These are phyloP conservation scores for Pteropus alecto DNA, from an alignment of 2,113 vertebrate genomes.

Conservation along the genomic window DNA sequence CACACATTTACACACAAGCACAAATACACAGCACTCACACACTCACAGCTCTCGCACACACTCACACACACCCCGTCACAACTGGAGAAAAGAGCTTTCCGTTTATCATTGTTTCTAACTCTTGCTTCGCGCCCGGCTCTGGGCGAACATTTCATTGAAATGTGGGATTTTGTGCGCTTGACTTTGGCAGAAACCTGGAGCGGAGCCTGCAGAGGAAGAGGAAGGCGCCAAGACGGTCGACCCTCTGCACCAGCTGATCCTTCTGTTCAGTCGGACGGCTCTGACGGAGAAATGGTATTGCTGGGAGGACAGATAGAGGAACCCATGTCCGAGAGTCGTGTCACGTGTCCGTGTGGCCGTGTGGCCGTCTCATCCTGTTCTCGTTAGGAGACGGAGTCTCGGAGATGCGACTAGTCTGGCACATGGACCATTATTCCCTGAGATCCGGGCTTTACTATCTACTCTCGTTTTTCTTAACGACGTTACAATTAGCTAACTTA, in stretches of 20 bases:
- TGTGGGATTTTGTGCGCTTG: not conserved
- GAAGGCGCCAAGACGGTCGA: constrained; percentile 90
- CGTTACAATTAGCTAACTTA: not conserved
- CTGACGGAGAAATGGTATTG: constrained; percentile 97
- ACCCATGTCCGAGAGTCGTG: not conserved
- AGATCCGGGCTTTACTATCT: not conserved
- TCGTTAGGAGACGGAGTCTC: not conserved
- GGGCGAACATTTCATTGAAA: not conserved
- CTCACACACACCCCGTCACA: not conserved
- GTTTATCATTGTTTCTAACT: not conserved
- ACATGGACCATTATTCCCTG: not conserved
- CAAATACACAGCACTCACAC: not conserved
- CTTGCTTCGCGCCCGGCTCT: not conserved
- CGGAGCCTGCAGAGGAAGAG: constrained; percentile 89
- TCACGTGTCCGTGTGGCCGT: not conserved
- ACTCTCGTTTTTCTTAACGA: constrained; percentile 19
- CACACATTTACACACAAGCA: not conserved
- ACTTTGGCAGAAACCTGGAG: constrained; percentile 88
- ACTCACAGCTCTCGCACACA: not conserved
- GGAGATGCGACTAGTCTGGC: not conserved
- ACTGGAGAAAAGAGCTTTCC: not conserved
- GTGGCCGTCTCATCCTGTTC: not conserved
- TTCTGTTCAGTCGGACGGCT: constrained; percentile 96
- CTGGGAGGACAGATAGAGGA: not conserved
- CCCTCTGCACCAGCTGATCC: constrained; percentile 96